Percentiles rank a stretch among this genome's conserved stretches.
phyloP scores from a whole-genome alignment of 2,797 vertebrate genomes.

The Scolopax bukidnonensis region DNA sequence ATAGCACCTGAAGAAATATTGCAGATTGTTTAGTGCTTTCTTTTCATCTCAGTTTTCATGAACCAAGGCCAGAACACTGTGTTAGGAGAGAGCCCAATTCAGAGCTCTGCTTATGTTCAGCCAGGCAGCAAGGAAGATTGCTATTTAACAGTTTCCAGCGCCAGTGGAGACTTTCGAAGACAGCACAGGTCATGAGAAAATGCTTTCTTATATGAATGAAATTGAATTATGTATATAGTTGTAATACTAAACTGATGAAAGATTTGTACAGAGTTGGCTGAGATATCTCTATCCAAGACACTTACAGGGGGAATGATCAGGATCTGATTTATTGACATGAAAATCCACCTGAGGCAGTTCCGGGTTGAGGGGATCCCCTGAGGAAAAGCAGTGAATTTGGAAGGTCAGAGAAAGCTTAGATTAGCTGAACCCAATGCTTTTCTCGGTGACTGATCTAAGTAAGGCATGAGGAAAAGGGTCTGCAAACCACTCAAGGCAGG shows the following conservation, averaged over 20 bases:
- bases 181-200: neutral
- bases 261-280: neutral
- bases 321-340: neutral
- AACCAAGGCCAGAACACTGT: neutral
- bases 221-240: neutral
- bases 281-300: neutral
- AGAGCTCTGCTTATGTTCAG: neutral
- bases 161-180: neutral
- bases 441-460: neutral
- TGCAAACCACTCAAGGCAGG: neutral
- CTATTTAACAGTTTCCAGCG: neutral
- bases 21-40: neutral
- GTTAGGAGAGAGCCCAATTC: neutral
- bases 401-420: neutral
- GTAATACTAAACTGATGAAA: neutral
- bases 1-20: neutral
- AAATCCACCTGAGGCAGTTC: neutral
- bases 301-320: neutral
- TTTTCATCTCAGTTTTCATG: neutral
- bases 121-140: neutral
- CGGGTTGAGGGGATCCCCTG: neutral
- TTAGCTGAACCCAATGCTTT: neutral
- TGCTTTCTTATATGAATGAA: neutral
- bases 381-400: neutral
- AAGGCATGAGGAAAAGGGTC: neutral